Percentiles rank a stretch among this genome's conserved stretches.
These are phyloP conservation scores for Melanargia galathea DNA, from an alignment of 2,888 invertebrate genomes.

Conservation along the genomic window DNA sequence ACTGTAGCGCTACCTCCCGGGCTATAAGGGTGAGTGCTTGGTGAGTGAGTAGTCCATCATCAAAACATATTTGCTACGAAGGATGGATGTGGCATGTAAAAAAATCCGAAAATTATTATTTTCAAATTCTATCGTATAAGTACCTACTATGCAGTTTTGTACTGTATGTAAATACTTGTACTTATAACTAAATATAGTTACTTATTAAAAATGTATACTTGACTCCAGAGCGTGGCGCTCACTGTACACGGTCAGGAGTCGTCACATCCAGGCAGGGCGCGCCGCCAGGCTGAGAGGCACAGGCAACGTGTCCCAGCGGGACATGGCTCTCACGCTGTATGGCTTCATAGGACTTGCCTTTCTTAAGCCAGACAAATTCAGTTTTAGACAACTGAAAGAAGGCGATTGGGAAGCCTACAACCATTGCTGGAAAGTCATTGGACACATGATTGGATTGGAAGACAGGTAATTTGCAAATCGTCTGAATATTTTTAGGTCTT, in stretches of 20 bases:
- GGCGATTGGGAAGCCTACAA: conserved; percentile 86
- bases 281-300: conserved; percentile 56
- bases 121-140: too few species aligned
- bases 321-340: conserved; percentile 90
- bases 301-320: conserved; percentile 86
- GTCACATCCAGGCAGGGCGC: conserved; percentile 83
- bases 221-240: conserved; percentile 83
- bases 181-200: background rate
- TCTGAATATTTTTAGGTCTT: background rate
- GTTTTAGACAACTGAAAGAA: conserved; percentile 77
- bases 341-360: conserved; percentile 89
- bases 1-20: too few species aligned
- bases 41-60: too few species aligned
- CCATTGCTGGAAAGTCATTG: conserved; percentile 91
- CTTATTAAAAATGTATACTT: background rate
- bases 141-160: too few species aligned
- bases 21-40: too few species aligned
- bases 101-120: too few species aligned
- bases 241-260: conserved; percentile 81
- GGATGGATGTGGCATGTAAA: too few species aligned
- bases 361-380: conserved; percentile 81
- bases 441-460: conserved; percentile 88
- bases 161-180: too few species aligned
- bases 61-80: too few species aligned
- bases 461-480: conserved; percentile 77